Evolutionary conservation across 1,140 invertebrate genomes (phyloP).

Genomic region (Cryptotermes secundus): DNA sequence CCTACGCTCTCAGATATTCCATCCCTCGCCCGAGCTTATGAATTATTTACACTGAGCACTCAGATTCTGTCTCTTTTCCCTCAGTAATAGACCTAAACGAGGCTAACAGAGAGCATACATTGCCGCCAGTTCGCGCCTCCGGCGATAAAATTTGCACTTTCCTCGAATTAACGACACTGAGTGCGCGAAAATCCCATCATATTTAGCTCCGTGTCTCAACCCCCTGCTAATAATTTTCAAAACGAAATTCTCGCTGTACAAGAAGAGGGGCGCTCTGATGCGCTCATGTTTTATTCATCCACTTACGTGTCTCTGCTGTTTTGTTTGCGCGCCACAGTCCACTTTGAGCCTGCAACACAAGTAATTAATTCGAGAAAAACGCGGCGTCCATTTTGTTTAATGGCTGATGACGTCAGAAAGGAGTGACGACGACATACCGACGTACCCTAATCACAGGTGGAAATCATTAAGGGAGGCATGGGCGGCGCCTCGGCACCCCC

Average conservation of each 20-base stretch:
- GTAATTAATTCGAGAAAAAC: constrained; percentile 2
- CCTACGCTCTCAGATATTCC: not conserved
- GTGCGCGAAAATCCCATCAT: constrained; percentile 31
- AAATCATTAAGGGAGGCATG: too few relatives aligned
- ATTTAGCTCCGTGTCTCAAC: constrained; percentile 28
- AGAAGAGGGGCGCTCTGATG: constrained; percentile 23
- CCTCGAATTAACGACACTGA: constrained; percentile 31
- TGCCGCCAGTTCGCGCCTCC: constrained; percentile 26
- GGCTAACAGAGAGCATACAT: constrained; percentile 17
- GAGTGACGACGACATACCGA: not conserved
- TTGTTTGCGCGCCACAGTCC: not conserved
- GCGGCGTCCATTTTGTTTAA: constrained; percentile 12
- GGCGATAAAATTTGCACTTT: constrained; percentile 32
- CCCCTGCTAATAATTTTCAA: constrained; percentile 29
- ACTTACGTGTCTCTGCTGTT: constrained; percentile 22
- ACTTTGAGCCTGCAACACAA: not conserved
- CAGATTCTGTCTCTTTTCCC: not conserved
- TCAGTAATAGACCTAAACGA: constrained; percentile 16
- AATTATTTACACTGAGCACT: not conserved
- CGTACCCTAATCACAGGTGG: too few relatives aligned
- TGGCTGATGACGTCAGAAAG: not conserved
- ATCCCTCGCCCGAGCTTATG: not conserved
- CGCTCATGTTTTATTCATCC: constrained; percentile 30
- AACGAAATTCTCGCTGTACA: constrained; percentile 28
- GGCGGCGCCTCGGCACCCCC: too few relatives aligned